Evolutionary conservation across 2,113 vertebrate genomes (phyloP), one percentile per base, ranked within the genome.

Genomic region (Sylvia atricapilla): DNA sequence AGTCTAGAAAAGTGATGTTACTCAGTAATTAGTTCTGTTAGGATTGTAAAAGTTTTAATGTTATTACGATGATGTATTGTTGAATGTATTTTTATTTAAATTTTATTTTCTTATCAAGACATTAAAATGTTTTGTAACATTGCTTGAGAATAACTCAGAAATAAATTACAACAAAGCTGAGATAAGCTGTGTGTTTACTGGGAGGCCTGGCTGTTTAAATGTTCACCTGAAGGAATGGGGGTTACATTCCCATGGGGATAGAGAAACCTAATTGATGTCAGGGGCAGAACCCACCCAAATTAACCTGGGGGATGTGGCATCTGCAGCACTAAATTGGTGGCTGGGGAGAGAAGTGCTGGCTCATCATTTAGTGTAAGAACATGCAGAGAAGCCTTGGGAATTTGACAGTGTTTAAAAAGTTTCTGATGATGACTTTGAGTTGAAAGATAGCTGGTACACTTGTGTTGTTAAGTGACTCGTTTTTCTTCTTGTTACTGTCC

Each of bases 71-170:
- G 94, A 90, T 95, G 90, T 97, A 97, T 95, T 98, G 95, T 97
- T 97, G 91, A 98, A 97, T 98, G 97, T 97, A 98, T 98, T 98
- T 98, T 98, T 98, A 98, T 98, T 98, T 98, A 98, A 98, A 98
- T 96, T 98, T 98, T 98, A 98, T 98, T 98, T 98, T 98, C 97
- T 96, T 98, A 98, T 97, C 87, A 97, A 97, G 93, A 98, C 82
- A 96, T 97, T 95, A 88, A 97, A 98, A 97, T 96, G 92, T 98
- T 98, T 97, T 98, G 94, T 97, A 98, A 97, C 96, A 91, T 96
- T 53, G 91, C 95, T 97, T 97, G 93, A 91, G 84, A 97, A 97
- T 97, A 98, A 97, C 97, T 97, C 93, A 67, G 78, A 96, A 98
- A 98, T 98, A 98, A 98, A 97, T 97, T 93, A 89, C 95, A 92